These are phyloP conservation scores for Anticlea derivata DNA, from an alignment of 2,888 invertebrate species.

Conservation along the genomic window DNA sequence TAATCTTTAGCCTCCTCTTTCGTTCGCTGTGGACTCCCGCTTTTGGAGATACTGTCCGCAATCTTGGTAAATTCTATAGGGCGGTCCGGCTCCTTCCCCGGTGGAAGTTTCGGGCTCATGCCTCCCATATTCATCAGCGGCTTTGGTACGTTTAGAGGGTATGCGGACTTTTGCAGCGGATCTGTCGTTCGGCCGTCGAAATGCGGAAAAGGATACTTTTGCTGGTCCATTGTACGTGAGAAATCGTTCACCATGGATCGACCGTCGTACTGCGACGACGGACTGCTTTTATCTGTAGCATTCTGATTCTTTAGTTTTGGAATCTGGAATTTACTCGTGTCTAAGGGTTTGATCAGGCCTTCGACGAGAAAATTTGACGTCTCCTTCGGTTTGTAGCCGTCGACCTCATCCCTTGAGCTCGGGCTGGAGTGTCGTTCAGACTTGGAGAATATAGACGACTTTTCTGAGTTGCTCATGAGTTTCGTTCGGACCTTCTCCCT, in stretches of 20 bases:
- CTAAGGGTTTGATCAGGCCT: conserved; percentile 89
- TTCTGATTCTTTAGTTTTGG: conserved; percentile 87
- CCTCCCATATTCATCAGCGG: conserved; percentile 74
- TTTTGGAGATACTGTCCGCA: conserved; percentile 68
- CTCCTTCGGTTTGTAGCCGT: conserved; percentile 86
- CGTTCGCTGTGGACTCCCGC: conserved; percentile 62
- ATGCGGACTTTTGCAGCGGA: conserved; percentile 69
- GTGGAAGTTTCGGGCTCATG: conserved; percentile 69
- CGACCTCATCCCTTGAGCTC: conserved; percentile 86
- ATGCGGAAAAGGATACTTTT: conserved; percentile 74
- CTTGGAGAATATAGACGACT: conserved; percentile 86
- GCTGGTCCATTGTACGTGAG: conserved; percentile 68
- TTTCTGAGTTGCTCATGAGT: conserved; percentile 84
- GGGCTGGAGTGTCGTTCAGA: conserved; percentile 87
- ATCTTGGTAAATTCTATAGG: conserved; percentile 69
- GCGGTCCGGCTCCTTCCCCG: conserved; percentile 61
- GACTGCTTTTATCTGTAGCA: conserved; percentile 75
- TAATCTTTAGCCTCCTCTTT: conserved; percentile 75
- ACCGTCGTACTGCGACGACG: conserved; percentile 69
- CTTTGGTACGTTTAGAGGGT: conserved; percentile 75
- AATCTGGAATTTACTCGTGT: conserved; percentile 93
- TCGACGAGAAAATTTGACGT: conserved; percentile 87
- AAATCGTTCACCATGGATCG: conserved; percentile 77
- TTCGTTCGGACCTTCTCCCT: conserved; percentile 83
- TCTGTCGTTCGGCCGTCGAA: conserved; percentile 70